A percentile compares a stretch with the other conserved stretches of the same genome.
phyloP scores from a whole-genome alignment of 2,113 vertebrate species.

The Phalacrocorax carbo region DNA sequence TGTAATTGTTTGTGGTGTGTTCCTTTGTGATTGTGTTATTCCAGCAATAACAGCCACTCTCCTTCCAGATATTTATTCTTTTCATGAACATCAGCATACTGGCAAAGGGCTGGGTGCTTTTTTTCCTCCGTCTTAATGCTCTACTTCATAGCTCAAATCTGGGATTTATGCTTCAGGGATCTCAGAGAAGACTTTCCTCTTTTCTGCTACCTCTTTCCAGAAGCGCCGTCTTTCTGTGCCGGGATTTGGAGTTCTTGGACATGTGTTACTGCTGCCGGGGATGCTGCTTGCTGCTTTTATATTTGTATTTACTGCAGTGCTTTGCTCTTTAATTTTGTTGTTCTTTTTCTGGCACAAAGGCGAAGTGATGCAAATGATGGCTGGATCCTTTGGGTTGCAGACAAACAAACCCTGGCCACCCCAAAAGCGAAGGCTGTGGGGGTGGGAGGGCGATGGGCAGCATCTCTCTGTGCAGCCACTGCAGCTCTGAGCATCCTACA shows the following conservation, averaged over 20 bases:
- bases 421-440: not conserved
- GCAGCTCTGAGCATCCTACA: not conserved
- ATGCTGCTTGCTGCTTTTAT: not conserved
- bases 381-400: not conserved
- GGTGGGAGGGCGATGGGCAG: not conserved
- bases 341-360: not conserved
- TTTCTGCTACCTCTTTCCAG: slow-evolving; percentile 21
- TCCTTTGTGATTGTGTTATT: slow-evolving; percentile 67
- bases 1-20: slow-evolving; percentile 51
- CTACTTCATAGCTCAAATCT: slow-evolving; percentile 26
- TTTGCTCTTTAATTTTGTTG: slow-evolving; percentile 21
- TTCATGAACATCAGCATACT: slow-evolving; percentile 55
- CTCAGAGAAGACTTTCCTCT: not conserved
- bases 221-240: not conserved
- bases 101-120: not conserved
- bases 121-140: not conserved
- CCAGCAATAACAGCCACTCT: slow-evolving; percentile 53
- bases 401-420: not conserved
- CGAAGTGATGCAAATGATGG: not conserved
- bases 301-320: slow-evolving; percentile 10
- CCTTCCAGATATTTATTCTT: slow-evolving; percentile 64
- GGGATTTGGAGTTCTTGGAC: slow-evolving; percentile 43
- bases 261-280: slow-evolving; percentile 20
- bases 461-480: not conserved
- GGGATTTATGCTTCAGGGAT: slow-evolving; percentile 27